A percentile compares a stretch with the other conserved stretches of the same genome.
These are phyloP conservation scores for Channallabes apus DNA, from an alignment of 2,797 vertebrate species.

Conservation along the genomic window DNA sequence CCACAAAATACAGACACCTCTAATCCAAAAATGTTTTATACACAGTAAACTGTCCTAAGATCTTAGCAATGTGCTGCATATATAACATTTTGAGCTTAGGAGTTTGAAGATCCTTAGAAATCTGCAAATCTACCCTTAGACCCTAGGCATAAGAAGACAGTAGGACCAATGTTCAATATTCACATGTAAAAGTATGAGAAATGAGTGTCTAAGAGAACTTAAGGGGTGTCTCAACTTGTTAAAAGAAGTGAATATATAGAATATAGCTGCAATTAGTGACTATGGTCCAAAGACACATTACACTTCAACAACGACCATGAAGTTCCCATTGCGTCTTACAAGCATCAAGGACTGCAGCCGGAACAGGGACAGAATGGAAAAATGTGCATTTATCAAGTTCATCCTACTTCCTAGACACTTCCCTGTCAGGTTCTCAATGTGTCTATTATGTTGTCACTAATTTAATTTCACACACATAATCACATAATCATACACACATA, in stretches of 20 bases:
- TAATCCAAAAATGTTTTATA: neutral
- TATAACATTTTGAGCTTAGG: neutral
- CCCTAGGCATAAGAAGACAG: neutral
- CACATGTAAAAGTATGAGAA: neutral
- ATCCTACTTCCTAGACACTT: too few species aligned
- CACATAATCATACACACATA: too few species aligned
- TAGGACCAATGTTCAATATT: neutral
- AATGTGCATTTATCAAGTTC: too few species aligned
- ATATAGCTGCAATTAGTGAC: neutral
- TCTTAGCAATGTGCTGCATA: neutral
- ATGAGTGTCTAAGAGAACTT: neutral
- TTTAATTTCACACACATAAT: too few species aligned
- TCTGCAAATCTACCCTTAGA: neutral
- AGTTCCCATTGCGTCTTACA: too few species aligned
- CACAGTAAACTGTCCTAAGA: neutral
- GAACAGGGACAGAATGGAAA: too few species aligned
- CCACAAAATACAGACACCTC: neutral
- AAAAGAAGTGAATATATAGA: neutral
- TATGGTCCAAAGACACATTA: neutral
- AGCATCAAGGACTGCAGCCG: too few species aligned
- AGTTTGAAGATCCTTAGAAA: neutral
- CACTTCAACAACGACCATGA: too few species aligned
- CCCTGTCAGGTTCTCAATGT: too few species aligned
- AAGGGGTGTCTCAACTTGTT: neutral
- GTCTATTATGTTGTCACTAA: too few species aligned